A percentile compares a stretch with the other conserved stretches of the same genome.
Evolutionary conservation across 2,888 invertebrate species (phyloP).

Genomic region (Diaphora mendica): DNA sequence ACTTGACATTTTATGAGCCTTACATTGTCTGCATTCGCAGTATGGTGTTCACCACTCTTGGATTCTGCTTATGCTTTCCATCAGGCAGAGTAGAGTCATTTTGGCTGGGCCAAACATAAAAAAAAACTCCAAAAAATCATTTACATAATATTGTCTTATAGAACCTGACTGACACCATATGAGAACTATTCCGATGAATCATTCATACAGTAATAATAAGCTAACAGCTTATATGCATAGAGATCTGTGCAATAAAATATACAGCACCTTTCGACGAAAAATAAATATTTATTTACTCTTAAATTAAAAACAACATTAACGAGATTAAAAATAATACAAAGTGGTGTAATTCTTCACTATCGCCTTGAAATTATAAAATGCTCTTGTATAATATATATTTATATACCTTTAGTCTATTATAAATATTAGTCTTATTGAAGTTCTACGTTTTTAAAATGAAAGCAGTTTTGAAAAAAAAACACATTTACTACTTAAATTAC

Average conservation of each 20-base stretch:
- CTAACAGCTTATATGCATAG: no score
- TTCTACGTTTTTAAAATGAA: neutral
- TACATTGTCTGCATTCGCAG: no score
- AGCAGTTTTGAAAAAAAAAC: neutral
- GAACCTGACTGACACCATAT: no score
- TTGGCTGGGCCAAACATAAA: no score
- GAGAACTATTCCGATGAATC: no score
- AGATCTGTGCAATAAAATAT: neutral
- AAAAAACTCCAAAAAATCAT: no score
- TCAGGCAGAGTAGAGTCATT: no score
- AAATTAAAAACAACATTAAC: conserved; percentile 22
- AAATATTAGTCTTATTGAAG: neutral
- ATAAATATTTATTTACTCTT: conserved; percentile 40
- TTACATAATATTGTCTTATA: no score
- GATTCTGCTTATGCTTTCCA: no score
- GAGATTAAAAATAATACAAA: conserved; percentile 49
- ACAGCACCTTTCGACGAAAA: neutral
- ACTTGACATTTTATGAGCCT: no score
- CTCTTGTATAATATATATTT: neutral
- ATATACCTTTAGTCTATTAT: neutral
- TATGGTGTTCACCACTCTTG: no score
- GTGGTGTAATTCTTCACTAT: conserved; percentile 13
- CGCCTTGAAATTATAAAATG: conserved; percentile 1
- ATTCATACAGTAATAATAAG: no score
- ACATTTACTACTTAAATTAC: neutral